These are phyloP conservation scores for Propithecus deckenii DNA, from an alignment of 2,797 vertebrate species.

Conservation along the genomic window DNA sequence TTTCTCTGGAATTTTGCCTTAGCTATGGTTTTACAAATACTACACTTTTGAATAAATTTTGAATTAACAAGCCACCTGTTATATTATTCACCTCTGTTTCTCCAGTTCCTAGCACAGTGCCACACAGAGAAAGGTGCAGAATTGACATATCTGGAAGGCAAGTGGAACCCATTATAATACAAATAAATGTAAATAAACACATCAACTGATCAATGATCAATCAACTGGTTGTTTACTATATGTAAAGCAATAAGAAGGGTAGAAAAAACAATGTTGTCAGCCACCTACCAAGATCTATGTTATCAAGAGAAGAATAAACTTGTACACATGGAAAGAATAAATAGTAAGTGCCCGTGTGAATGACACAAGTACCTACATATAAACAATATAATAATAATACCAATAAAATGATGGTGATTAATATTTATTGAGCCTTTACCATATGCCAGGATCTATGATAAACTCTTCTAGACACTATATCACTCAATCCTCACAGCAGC, in stretches of 20 bases:
- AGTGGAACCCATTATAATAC: not conserved
- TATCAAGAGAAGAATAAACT: not conserved
- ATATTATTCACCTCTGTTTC: not conserved
- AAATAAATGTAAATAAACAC: not conserved
- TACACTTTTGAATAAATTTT: not conserved
- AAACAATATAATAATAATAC: not conserved
- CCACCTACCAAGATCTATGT: not conserved
- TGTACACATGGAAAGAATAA: not conserved
- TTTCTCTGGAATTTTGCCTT: constrained; percentile 57
- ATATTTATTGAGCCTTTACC: not conserved
- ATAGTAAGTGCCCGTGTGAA: not conserved
- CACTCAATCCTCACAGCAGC: not conserved
- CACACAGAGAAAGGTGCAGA: not conserved
- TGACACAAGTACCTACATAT: not conserved
- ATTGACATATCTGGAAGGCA: not conserved
- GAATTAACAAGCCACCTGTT: not conserved
- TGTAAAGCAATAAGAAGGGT: not conserved
- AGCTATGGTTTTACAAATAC: not conserved
- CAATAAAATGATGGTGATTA: not conserved
- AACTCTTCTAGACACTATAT: not conserved
- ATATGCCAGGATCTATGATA: not conserved
- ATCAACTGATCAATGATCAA: not conserved
- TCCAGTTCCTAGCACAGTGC: not conserved
- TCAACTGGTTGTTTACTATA: not conserved
- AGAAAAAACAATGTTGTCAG: not conserved